phyloP scores from a whole-genome alignment of 2,888 invertebrate species.

The Spisula subtruncata region DNA sequence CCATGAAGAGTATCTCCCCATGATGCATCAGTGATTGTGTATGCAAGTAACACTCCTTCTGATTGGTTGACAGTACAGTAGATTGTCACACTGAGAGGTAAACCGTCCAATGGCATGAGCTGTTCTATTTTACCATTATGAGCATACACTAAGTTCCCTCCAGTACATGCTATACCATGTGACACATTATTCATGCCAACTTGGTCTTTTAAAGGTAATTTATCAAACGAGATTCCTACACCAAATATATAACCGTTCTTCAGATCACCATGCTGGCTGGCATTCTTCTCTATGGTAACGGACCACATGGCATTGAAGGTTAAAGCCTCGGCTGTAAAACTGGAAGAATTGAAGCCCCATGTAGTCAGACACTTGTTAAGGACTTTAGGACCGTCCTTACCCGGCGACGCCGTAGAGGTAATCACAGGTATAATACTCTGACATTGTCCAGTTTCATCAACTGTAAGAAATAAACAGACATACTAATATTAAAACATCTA shows the following conservation, averaged over 20 bases:
- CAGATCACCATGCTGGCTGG: conserved; percentile 81
- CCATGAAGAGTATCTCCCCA: conserved; percentile 82
- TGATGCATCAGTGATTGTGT: conserved; percentile 79
- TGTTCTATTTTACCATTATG: conserved; percentile 81
- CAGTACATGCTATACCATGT: conserved; percentile 82
- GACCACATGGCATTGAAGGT: conserved; percentile 80
- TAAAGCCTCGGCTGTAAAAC: conserved; percentile 84
- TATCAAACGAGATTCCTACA: conserved; percentile 82
- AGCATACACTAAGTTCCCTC: conserved; percentile 79
- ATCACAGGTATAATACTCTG: conserved; percentile 80
- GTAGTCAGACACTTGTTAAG: conserved; percentile 85
- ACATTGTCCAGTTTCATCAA: conserved; percentile 74
- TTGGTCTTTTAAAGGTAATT: conserved; percentile 82
- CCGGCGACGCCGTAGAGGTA: conserved; percentile 78
- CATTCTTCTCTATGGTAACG: conserved; percentile 83
- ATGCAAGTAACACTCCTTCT: conserved; percentile 79
- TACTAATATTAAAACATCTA: too few relatives aligned
- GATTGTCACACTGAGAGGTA: conserved; percentile 83
- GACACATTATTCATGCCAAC: conserved; percentile 83
- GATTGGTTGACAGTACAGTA: conserved; percentile 78
- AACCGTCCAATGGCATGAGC: conserved; percentile 79
- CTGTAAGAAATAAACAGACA: conserved; percentile 57
- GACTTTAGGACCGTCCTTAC: conserved; percentile 76
- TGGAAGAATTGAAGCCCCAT: conserved; percentile 86
- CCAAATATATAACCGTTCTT: conserved; percentile 85